Percentiles rank a stretch among this genome's conserved stretches.
phyloP scores from a whole-genome alignment of 2,797 vertebrate genomes.

The Crax fasciolata region DNA sequence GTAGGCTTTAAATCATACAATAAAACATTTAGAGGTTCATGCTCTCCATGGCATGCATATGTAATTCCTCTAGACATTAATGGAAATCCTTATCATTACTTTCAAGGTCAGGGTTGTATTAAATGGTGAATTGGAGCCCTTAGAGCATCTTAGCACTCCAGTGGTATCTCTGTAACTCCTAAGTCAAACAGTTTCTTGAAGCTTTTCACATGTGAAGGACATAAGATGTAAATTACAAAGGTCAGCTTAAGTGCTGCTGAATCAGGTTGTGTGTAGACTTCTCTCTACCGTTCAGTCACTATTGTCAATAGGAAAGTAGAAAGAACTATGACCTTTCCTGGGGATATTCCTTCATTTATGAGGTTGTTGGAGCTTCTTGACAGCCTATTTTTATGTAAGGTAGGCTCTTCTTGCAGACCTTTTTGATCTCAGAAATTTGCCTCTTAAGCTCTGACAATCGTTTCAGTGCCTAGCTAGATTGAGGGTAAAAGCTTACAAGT shows the following conservation, averaged over 20 bases:
- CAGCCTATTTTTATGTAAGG: not conserved
- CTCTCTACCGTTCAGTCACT: not conserved
- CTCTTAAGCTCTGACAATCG: not conserved
- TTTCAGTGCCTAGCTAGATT: not conserved
- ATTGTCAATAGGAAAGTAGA: not conserved
- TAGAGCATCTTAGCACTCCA: not conserved
- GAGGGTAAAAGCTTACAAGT: not conserved
- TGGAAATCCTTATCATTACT: not conserved
- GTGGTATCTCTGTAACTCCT: not conserved
- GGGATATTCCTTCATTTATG: not conserved
- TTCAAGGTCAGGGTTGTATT: constrained; percentile 56
- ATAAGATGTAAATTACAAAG: not conserved
- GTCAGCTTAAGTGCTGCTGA: not conserved
- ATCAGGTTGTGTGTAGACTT: not conserved
- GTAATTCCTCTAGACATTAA: constrained; percentile 46
- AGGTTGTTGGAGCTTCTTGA: not conserved
- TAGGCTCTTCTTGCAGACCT: not conserved
- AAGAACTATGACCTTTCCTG: not conserved
- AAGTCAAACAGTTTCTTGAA: not conserved
- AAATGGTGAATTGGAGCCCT: not conserved
- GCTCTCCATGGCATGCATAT: constrained; percentile 19
- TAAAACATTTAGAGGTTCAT: constrained; percentile 38
- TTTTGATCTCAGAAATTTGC: not conserved
- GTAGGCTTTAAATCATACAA: constrained; percentile 35
- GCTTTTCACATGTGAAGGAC: not conserved